These are phyloP conservation scores for Steromphala cineraria DNA, from an alignment of 2,888 invertebrate species.

Conservation along the genomic window DNA sequence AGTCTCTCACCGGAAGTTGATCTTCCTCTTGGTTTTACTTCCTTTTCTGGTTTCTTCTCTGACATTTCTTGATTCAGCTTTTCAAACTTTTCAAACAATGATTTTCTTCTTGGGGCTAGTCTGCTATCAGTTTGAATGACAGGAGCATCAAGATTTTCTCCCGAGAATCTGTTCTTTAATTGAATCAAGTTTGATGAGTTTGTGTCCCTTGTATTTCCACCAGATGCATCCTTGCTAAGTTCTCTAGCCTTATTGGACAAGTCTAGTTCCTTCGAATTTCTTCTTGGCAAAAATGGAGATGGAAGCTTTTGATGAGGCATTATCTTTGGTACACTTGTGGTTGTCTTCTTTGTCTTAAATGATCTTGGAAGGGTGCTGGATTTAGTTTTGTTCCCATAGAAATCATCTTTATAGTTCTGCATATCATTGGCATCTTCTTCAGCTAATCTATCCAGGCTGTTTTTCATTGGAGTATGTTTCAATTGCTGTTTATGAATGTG, in stretches of 20 bases:
- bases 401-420: neutral
- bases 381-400: neutral
- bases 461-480: neutral
- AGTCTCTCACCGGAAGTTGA: neutral
- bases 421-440: neutral
- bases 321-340: neutral
- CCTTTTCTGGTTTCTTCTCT: neutral
- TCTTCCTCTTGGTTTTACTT: neutral
- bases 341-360: neutral
- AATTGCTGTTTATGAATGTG: neutral
- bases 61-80: neutral
- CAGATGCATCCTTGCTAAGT: neutral
- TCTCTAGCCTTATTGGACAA: neutral
- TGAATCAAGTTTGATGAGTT: neutral
- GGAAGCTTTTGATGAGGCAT: neutral
- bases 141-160: neutral
- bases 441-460: neutral
- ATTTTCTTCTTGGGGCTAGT: neutral
- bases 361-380: neutral
- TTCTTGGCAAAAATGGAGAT: no score
- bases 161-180: neutral
- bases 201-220: neutral
- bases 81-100: slow-evolving; percentile 14
- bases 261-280: neutral
- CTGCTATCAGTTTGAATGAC: neutral